Conservation (phyloP, 2,113 vertebrate genomes). For the Alligator mississippiensis region DNA sequence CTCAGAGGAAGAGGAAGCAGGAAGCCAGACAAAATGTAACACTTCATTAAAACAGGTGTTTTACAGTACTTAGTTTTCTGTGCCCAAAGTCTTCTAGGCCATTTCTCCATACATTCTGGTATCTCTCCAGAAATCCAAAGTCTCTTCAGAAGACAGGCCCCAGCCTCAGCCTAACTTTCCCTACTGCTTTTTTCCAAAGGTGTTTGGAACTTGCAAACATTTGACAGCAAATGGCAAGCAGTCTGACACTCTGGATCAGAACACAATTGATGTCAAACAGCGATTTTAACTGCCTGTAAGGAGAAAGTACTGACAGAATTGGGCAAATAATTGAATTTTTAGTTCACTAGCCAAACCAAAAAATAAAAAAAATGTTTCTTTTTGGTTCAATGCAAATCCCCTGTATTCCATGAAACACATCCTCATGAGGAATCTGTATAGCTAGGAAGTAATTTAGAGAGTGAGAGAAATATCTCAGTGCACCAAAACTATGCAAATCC, state of each 20-base stretch:
- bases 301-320: not conserved
- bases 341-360: not conserved
- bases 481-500: not conserved
- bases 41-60: not conserved
- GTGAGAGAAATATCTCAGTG: not conserved
- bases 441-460: not conserved
- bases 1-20: not conserved
- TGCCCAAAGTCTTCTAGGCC: not conserved
- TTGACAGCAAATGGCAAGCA: not conserved
- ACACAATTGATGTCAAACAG: not conserved
- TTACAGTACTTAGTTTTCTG: not conserved
- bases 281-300: not conserved
- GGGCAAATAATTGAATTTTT: not conserved
- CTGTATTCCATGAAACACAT: not conserved
- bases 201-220: not conserved
- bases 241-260: not conserved
- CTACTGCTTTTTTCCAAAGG: not conserved
- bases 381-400: not conserved
- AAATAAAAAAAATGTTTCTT: too few species aligned
- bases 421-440: rapidly evolving
- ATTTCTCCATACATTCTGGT: not conserved
- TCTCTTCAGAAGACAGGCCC: not conserved
- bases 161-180: not conserved
- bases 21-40: not conserved
- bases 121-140: not conserved